A percentile compares a stretch with the other conserved stretches of the same genome.
Conservation (phyloP, 2,888 invertebrate species). For the Caenorhabditis becei region DNA sequence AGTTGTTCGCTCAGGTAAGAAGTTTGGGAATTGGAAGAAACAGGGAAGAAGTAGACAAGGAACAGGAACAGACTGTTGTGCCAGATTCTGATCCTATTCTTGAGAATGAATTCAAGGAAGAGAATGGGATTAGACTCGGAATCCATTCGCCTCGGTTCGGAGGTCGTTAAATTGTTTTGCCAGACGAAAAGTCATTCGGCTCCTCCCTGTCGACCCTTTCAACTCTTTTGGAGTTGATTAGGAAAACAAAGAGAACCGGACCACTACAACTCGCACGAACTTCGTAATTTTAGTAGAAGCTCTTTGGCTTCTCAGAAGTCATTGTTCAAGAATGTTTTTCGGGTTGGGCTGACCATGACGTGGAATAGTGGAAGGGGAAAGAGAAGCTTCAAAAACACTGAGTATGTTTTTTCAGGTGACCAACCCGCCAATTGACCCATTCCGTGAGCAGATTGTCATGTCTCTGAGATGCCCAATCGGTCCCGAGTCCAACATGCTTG, state of each 20-base stretch:
- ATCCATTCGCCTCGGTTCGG: background rate
- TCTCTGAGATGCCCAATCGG: conserved; percentile 97
- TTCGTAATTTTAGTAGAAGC: conserved; percentile 31
- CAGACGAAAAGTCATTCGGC: conserved; percentile 24
- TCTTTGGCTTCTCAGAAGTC: conserved; percentile 1
- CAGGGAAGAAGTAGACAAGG: background rate
- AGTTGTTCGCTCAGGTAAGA: conserved; percentile 94
- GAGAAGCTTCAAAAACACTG: too few species aligned
- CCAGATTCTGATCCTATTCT: background rate
- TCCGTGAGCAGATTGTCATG: conserved; percentile 99
- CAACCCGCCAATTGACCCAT: conserved; percentile 99
- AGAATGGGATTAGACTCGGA: conserved; percentile 9
- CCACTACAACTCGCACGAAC: background rate
- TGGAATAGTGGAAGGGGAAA: background rate
- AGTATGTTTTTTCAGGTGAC: conserved; percentile 85
- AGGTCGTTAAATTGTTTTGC: conserved; percentile 55
- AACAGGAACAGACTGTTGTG: too few species aligned
- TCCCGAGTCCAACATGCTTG: conserved; percentile 90
- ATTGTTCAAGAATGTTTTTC: conserved; percentile 20
- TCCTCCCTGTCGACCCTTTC: conserved; percentile 18
- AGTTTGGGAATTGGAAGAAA: background rate
- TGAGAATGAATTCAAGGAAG: background rate
- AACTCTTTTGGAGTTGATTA: conserved; percentile 29
- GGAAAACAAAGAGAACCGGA: conserved; percentile 34
- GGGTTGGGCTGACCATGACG: conserved; percentile 29